Evolutionary conservation across 2,797 vertebrate species (phyloP).

Genomic region (Sciurus vulgaris): DNA sequence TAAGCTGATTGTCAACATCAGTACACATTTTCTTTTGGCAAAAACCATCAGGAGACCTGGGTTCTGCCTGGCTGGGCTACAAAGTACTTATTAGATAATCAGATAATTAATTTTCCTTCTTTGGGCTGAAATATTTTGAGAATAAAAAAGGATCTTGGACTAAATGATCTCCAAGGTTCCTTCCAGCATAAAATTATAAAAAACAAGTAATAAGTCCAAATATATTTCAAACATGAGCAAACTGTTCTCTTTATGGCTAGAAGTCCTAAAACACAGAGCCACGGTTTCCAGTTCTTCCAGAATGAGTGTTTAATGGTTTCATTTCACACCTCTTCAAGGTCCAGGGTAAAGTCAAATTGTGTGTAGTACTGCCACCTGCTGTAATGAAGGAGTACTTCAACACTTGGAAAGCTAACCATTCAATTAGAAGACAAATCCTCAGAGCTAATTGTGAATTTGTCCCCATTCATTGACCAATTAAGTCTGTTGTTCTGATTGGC

Average conservation of each 20-base stretch:
- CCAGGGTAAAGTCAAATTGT: neutral
- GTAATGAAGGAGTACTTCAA: neutral
- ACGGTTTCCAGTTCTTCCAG: neutral
- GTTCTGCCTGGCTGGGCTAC: neutral
- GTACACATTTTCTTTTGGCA: neutral
- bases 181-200: neutral
- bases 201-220: neutral
- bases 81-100: neutral
- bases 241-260: neutral
- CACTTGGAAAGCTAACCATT: neutral
- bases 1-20: neutral
- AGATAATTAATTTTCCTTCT: neutral
- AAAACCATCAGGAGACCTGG: too few relatives aligned
- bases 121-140: neutral
- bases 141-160: neutral
- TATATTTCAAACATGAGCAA: neutral
- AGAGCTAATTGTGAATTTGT: neutral
- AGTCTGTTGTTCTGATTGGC: neutral
- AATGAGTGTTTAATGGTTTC: neutral
- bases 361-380: slow-evolving; percentile 55
- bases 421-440: neutral
- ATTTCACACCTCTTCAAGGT: neutral
- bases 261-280: neutral
- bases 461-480: neutral
- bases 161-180: neutral